A percentile compares a stretch with the other conserved stretches of the same genome.
Conservation (phyloP, 2,888 invertebrate species). For the Brenthis daphne region DNA sequence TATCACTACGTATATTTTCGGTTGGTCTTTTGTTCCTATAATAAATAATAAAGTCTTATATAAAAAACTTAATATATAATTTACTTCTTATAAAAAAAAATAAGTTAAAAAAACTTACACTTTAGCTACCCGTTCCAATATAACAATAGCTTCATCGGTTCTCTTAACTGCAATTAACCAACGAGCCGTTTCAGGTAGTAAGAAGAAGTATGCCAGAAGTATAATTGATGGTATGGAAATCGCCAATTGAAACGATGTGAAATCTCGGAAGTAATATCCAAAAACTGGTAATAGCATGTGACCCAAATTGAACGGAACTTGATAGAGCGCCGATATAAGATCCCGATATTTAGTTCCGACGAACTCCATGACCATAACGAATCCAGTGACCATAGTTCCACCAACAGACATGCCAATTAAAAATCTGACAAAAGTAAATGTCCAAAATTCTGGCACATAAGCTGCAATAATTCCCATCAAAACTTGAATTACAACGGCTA, state of each 20-base stretch:
- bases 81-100: no score
- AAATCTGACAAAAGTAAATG: slow-evolving; percentile 86
- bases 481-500: slow-evolving; percentile 87
- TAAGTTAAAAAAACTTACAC: slow-evolving; percentile 44
- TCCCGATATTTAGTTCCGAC: slow-evolving; percentile 83
- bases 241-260: slow-evolving; percentile 84
- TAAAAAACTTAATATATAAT: no score
- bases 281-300: slow-evolving; percentile 84
- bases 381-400: slow-evolving; percentile 89
- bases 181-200: slow-evolving; percentile 90
- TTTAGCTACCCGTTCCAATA: slow-evolving; percentile 86
- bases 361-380: slow-evolving; percentile 85
- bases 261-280: slow-evolving; percentile 85
- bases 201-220: slow-evolving; percentile 84
- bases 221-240: slow-evolving; percentile 83
- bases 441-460: slow-evolving; percentile 82
- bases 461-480: slow-evolving; percentile 86
- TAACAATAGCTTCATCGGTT: slow-evolving; percentile 83
- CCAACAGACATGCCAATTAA: slow-evolving; percentile 88
- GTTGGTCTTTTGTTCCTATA: slow-evolving; percentile 76
- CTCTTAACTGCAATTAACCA: slow-evolving; percentile 89
- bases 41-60: slow-evolving; percentile 39
- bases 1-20: slow-evolving; percentile 65
- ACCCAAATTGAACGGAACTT: slow-evolving; percentile 86
- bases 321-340: slow-evolving; percentile 84